Percentiles rank a stretch among this genome's conserved stretches.
phyloP scores from a whole-genome alignment of 2,888 invertebrate species.

The Ornithoptera alexandrae region DNA sequence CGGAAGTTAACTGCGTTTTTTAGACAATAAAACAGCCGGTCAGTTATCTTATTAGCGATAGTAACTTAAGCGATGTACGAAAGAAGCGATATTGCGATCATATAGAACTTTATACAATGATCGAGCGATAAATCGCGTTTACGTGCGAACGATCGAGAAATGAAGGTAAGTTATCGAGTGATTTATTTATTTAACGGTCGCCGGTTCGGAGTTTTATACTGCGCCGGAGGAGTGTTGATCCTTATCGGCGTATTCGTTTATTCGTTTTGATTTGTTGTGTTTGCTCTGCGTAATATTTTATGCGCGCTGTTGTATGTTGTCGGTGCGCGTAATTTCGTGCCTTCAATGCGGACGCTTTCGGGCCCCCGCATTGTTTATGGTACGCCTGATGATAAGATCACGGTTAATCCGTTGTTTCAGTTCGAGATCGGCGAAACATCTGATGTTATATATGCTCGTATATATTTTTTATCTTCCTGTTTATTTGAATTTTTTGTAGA shows the following conservation, averaged over 20 bases:
- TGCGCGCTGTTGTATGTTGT: conserved; percentile 14
- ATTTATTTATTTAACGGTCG: conserved; percentile 30
- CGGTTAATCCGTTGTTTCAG: neutral
- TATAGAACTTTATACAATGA: conserved; percentile 22
- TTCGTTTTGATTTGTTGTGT: conserved; percentile 31
- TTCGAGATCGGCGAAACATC: neutral
- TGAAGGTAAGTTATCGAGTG: conserved; percentile 26
- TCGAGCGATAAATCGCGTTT: conserved; percentile 29
- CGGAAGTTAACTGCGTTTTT: too few species aligned
- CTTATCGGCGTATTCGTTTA: conserved; percentile 27
- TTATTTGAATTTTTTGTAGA: neutral
- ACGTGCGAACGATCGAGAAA: conserved; percentile 31
- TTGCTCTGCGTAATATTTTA: conserved; percentile 29
- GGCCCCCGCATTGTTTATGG: conserved; percentile 12
- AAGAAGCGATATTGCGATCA: conserved; percentile 17
- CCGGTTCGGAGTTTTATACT: conserved; percentile 18
- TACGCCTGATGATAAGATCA: conserved; percentile 20
- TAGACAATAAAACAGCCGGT: too few species aligned
- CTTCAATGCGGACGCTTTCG: conserved; percentile 15
- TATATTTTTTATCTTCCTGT: neutral
- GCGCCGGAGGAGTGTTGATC: conserved; percentile 28
- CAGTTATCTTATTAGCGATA: conserved; percentile 3
- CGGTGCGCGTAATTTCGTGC: conserved; percentile 21
- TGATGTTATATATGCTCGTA: neutral
- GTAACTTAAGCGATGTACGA: conserved; percentile 9